Base-by-base conservation (phyloP, 1,140 invertebrate genomes). In the Battus philenor region DNA sequence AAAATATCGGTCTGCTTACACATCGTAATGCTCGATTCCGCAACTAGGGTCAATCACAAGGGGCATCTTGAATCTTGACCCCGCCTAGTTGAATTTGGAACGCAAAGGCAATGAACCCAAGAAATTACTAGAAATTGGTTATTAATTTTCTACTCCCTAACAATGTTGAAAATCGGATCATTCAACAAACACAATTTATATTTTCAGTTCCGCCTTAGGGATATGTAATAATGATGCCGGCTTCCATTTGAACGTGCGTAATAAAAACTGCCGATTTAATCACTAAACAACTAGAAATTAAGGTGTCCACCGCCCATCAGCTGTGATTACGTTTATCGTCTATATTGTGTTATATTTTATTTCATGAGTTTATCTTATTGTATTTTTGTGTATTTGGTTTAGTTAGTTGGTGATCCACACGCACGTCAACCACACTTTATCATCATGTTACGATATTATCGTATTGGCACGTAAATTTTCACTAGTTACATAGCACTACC, bases 361-460 rank as follows among this genome's bases (percentile, higher is more conserved):
- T 59, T 54, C 60, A 24, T 47, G 33, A 36, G 53, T 51, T 51
- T 43, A 58, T 59, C 45, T 59, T 63, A 41, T 50, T 58, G 22
- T 54, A 55, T 53, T 44, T 27, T 41, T 41, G 13, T 44, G 46
- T 62, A 62, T 56, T 62, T 68, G 63, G 68, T 76, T 78, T 81
- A 75, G 60, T 68, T 76, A 68, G 68, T 50, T 58, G 71, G 72
- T 76, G 54, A 69, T 49, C 57, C 59, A 70, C 63, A 69, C 70
- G 70, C 78, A 78, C 74, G 65, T 57, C 67, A 79, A 82, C 75
- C 76, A 82, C 78, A 78, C 63, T 79, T 79, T 78, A 78, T 78
- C 74, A 75, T 57, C 52, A 69, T 51, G 59, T 45, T 66, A 64
- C 56, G 52, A 43, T 61, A 50, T 44, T 51, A 50, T 55, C 47